Evolutionary conservation across 2,888 invertebrate genomes (phyloP).

Genomic region (Drosophila heteroneura): DNA sequence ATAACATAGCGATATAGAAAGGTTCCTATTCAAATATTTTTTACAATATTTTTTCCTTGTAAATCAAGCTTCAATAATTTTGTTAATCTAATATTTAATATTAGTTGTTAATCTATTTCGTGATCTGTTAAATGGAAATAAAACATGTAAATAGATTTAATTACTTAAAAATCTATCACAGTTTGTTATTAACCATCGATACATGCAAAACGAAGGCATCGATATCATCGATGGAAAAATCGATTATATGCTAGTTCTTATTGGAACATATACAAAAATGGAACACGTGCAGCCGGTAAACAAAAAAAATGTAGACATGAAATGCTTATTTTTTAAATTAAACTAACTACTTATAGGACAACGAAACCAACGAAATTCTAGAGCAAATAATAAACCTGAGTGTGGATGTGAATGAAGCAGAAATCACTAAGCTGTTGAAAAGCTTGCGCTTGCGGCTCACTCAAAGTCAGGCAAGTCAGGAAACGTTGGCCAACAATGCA

Average conservation of each 20-base stretch:
- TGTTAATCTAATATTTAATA: not conserved
- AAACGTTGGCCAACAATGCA: conserved; percentile 36
- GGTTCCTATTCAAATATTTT: not conserved
- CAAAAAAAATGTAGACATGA: conserved; percentile 1
- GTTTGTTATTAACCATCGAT: not conserved
- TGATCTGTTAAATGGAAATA: not conserved
- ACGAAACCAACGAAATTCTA: conserved; percentile 35
- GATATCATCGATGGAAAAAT: conserved; percentile 2
- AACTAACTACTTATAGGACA: conserved; percentile 26
- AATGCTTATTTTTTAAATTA: not conserved
- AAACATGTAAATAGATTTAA: not conserved
- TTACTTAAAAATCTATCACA: not conserved
- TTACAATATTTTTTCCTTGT: not conserved
- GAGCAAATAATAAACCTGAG: conserved; percentile 28
- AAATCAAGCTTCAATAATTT: not conserved
- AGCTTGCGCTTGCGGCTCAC: conserved; percentile 57
- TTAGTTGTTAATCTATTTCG: not conserved
- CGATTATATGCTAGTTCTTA: conserved; percentile 3
- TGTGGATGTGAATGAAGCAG: conserved; percentile 27
- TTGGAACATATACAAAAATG: conserved; percentile 42
- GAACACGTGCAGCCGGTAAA: conserved; percentile 45
- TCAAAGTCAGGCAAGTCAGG: conserved; percentile 40
- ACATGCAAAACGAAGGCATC: not conserved
- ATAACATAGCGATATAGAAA: not conserved
- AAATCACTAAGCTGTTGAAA: conserved; percentile 44